These are phyloP conservation scores for Sebastes dallii DNA, from an alignment of 2,797 vertebrate species.

Conservation along the genomic window DNA sequence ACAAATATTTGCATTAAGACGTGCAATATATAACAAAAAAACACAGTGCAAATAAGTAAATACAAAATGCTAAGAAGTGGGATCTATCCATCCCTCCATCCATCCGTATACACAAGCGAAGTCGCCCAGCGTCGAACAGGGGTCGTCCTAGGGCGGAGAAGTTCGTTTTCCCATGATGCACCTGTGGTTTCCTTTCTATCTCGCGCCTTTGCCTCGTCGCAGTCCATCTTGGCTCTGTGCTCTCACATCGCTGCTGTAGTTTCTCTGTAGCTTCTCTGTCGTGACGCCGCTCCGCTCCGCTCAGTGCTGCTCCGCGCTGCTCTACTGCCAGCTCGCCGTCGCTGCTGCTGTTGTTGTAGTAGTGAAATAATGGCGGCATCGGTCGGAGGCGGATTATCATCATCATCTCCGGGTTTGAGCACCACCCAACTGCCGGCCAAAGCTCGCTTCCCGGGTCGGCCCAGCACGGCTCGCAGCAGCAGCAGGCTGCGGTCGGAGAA, in stretches of 20 bases:
- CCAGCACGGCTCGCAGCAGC: slow-evolving; percentile 73
- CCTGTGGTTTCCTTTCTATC: slow-evolving; percentile 69
- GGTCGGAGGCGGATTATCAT: slow-evolving; percentile 82
- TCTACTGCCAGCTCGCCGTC: slow-evolving; percentile 64
- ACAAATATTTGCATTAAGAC: too few relatives aligned
- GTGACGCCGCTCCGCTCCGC: too few relatives aligned
- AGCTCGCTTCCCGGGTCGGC: slow-evolving; percentile 90
- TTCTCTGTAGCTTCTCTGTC: too few relatives aligned
- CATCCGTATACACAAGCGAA: not conserved
- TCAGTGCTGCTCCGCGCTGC: not conserved
- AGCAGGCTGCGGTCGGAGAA: slow-evolving; percentile 71
- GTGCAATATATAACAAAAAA: too few relatives aligned
- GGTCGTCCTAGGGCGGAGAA: not conserved
- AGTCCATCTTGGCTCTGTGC: slow-evolving; percentile 83
- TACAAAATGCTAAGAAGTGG: too few relatives aligned
- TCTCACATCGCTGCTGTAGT: slow-evolving; percentile 55
- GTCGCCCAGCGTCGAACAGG: not conserved
- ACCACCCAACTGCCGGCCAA: slow-evolving; percentile 63
- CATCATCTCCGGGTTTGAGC: slow-evolving; percentile 53
- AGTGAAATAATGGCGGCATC: slow-evolving; percentile 90
- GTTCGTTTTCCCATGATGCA: slow-evolving; percentile 80
- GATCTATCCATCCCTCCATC: too few relatives aligned
- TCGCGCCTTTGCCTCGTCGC: slow-evolving; percentile 80
- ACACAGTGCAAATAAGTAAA: too few relatives aligned
- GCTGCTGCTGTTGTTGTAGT: slow-evolving; percentile 80